A percentile compares a stretch with the other conserved stretches of the same genome.
phyloP scores from a whole-genome alignment of 2,797 vertebrate species.

The Enteromius radiatus region DNA sequence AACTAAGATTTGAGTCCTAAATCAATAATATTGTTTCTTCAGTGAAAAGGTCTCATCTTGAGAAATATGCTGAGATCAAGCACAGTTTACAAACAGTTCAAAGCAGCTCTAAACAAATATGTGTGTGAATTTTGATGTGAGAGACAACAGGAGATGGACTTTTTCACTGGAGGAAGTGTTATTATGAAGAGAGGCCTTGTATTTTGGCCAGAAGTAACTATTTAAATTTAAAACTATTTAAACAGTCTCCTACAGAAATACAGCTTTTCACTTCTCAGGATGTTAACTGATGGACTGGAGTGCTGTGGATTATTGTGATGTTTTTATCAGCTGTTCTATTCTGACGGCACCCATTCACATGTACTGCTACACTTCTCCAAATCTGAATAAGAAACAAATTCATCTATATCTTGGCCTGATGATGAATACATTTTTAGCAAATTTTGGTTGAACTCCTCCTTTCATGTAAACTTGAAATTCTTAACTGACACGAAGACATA shows the following conservation, averaged over 20 bases:
- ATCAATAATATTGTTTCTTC: not conserved
- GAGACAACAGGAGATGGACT: not conserved
- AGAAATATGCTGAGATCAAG: not conserved
- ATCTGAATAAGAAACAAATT: not conserved
- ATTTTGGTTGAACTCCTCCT: not conserved
- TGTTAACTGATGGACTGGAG: not conserved
- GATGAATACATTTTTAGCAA: not conserved
- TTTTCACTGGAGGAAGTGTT: not conserved
- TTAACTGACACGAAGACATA: not conserved
- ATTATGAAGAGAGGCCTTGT: not conserved
- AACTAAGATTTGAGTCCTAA: not conserved
- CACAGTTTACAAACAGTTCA: not conserved
- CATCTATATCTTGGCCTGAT: not conserved
- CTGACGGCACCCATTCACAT: not conserved
- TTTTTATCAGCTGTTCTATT: not conserved
- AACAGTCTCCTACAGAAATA: not conserved
- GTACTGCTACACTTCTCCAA: not conserved
- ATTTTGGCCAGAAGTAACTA: not conserved
- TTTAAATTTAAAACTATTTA: not conserved
- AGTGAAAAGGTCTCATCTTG: not conserved
- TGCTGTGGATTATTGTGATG: not conserved
- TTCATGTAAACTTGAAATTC: not conserved
- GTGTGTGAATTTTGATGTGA: not conserved
- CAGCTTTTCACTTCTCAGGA: not conserved
- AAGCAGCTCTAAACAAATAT: not conserved